Evolutionary conservation across 2,113 vertebrate genomes (phyloP).

Genomic region (Pelvicachromis taeniatus): DNA sequence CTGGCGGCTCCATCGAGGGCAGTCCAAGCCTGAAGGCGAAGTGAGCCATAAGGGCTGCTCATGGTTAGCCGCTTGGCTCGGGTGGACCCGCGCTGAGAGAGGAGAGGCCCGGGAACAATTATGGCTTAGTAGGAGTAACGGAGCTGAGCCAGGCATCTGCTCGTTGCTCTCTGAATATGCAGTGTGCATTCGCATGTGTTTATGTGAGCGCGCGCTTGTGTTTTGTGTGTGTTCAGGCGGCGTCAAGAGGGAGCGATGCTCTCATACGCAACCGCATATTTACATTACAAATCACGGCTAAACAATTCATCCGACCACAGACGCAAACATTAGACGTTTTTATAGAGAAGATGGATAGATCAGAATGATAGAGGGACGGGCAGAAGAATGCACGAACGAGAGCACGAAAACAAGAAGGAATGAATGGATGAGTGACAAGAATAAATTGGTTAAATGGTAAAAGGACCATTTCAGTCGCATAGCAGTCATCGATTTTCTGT

Average conservation of each 20-base stretch:
- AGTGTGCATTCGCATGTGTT: neutral
- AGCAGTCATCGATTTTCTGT: neutral
- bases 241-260: conserved; percentile 32
- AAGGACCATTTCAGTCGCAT: neutral
- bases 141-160: conserved; percentile 46
- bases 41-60: conserved; percentile 43
- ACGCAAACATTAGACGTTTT: conserved; percentile 54
- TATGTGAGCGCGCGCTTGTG: neutral
- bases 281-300: conserved; percentile 68
- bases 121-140: conserved; percentile 51
- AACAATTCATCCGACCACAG: conserved; percentile 61
- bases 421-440: neutral
- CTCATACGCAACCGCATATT: conserved; percentile 60
- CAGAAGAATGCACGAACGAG: conserved; percentile 7
- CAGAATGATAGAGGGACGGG: neutral
- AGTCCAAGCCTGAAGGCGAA: conserved; percentile 14
- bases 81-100: conserved; percentile 16
- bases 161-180: conserved; percentile 27
- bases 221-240: neutral
- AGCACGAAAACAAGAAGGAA: neutral
- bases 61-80: conserved; percentile 54
- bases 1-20: conserved; percentile 13
- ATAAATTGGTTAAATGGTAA: neutral
- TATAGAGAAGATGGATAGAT: conserved; percentile 12
- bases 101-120: conserved; percentile 56